These are phyloP conservation scores for Blastobasis lacticolella DNA, from an alignment of 2,888 invertebrate species.

Conservation along the genomic window DNA sequence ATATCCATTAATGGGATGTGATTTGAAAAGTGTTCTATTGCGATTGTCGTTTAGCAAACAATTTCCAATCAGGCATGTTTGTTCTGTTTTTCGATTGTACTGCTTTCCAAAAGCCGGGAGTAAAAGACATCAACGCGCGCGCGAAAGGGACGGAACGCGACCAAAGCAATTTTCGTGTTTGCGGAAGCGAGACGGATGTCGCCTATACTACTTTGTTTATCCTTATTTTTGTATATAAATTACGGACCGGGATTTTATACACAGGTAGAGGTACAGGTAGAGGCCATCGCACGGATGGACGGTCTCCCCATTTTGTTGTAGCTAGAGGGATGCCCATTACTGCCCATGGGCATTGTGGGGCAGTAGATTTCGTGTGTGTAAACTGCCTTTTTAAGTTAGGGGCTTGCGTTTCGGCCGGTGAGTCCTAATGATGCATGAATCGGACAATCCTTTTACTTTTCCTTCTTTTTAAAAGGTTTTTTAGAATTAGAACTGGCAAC, in stretches of 20 bases:
- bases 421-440: conserved; percentile 59
- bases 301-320: conserved; percentile 51
- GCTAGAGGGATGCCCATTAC: conserved; percentile 57
- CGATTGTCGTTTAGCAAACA: too few relatives aligned
- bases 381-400: conserved; percentile 43
- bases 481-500: neutral
- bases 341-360: conserved; percentile 28
- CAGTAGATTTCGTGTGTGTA: conserved; percentile 38
- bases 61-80: neutral
- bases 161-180: conserved; percentile 28
- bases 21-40: too few relatives aligned
- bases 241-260: conserved; percentile 60
- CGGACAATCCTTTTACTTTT: conserved; percentile 39
- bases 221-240: conserved; percentile 46
- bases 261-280: conserved; percentile 55
- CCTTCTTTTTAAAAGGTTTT: neutral
- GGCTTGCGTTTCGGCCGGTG: conserved; percentile 52
- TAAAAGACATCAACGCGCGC: conserved; percentile 68
- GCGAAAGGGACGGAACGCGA: conserved; percentile 35
- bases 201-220: conserved; percentile 48
- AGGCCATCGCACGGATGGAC: conserved; percentile 57
- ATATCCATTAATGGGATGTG: too few relatives aligned
- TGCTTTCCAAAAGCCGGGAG: conserved; percentile 34
- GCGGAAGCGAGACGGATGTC: conserved; percentile 50
- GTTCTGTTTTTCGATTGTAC: conserved; percentile 30